Conservation (phyloP, 2,113 vertebrate species). For the Lamprotornis superbus region DNA sequence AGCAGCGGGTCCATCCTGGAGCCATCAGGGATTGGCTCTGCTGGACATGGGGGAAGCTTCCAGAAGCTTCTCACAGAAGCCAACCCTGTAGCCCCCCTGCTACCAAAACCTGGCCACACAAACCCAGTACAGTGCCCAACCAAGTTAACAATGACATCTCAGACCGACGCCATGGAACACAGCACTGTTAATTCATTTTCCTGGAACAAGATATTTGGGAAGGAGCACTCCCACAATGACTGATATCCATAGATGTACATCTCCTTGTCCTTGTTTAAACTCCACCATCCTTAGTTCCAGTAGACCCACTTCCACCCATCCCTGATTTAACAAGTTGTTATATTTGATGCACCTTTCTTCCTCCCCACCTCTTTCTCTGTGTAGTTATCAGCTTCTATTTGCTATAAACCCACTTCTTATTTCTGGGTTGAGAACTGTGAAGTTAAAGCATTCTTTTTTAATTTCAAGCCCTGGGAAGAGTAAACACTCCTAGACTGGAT, state of each 20-base stretch:
- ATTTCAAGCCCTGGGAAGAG: background rate
- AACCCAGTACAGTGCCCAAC: background rate
- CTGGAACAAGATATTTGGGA: background rate
- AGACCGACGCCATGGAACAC: background rate
- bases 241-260: background rate
- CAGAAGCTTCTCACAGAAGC: background rate
- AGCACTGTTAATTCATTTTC: background rate
- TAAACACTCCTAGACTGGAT: background rate
- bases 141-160: background rate
- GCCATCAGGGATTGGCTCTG: background rate
- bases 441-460: background rate
- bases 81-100: fast-evolving
- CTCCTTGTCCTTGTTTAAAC: background rate
- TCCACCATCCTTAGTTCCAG: background rate
- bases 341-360: background rate
- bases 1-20: background rate
- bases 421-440: background rate
- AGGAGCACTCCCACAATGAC: background rate
- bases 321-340: background rate
- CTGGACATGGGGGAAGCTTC: background rate
- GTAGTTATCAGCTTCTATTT: background rate
- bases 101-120: fast-evolving
- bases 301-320: background rate
- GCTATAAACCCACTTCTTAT: background rate
- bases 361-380: background rate